phyloP scores from a whole-genome alignment of 2,797 vertebrate species.

The Poeciliopsis gracilis region DNA sequence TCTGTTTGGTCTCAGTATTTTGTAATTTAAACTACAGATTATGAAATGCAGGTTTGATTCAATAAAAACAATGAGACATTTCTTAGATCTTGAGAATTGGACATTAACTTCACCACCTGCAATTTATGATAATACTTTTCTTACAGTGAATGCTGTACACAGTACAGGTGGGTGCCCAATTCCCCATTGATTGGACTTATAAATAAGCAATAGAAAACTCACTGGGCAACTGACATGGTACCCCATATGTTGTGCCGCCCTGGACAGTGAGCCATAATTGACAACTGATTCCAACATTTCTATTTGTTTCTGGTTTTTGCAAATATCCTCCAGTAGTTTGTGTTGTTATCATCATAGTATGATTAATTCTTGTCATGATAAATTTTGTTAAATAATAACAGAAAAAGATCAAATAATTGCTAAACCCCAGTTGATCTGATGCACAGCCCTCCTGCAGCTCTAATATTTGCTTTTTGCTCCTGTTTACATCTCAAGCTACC shows the following conservation, averaged over 20 bases:
- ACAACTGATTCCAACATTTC: background rate
- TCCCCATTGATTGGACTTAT: background rate
- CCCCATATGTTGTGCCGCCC: background rate
- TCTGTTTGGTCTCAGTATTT: background rate
- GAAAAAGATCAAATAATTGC: background rate
- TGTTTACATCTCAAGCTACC: background rate
- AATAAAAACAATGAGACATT: background rate
- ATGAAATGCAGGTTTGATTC: background rate
- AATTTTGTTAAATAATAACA: background rate
- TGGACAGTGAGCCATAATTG: background rate
- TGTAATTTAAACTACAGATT: background rate
- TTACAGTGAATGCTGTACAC: background rate
- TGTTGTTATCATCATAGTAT: background rate
- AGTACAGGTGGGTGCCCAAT: background rate
- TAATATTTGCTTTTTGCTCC: slow-evolving; percentile 11
- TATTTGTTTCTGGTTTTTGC: background rate
- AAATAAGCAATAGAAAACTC: background rate
- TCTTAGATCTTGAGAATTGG: background rate
- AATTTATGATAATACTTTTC: background rate
- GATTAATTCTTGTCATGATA: background rate
- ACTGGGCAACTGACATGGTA: background rate
- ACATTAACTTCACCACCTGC: background rate
- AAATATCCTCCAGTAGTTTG: background rate
- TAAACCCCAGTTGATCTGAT: background rate
- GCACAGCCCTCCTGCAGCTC: slow-evolving; percentile 13